A percentile compares a stretch with the other conserved stretches of the same genome.
phyloP scores from a whole-genome alignment of 1,140 invertebrate genomes.

The Phocides pigmalion region DNA sequence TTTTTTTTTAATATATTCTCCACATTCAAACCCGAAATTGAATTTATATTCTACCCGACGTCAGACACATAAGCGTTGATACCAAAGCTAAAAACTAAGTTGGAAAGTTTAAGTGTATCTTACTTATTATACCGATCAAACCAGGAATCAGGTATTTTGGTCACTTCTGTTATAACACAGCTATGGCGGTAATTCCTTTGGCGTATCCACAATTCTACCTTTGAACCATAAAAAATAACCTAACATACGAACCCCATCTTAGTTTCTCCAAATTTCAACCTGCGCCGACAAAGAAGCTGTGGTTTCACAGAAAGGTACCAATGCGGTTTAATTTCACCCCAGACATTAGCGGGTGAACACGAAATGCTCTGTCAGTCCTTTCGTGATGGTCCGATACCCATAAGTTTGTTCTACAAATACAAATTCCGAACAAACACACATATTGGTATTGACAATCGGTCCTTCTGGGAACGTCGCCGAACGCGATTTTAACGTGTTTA shows the following conservation, averaged over 20 bases:
- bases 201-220: no score
- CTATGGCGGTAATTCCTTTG: no score
- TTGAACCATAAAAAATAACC: not conserved
- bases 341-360: slow-evolving; percentile 54
- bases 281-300: slow-evolving; percentile 26
- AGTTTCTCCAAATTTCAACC: not conserved
- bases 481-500: slow-evolving; percentile 60
- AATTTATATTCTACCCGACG: no score
- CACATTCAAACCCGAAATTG: no score
- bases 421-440: slow-evolving; percentile 44
- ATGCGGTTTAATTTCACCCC: slow-evolving; percentile 29
- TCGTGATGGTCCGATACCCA: slow-evolving; percentile 57
- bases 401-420: slow-evolving; percentile 53
- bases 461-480: slow-evolving; percentile 63
- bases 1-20: no score
- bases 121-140: no score
- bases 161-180: no score
- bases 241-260: not conserved
- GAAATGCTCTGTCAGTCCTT: slow-evolving; percentile 39
- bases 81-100: no score
- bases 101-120: no score
- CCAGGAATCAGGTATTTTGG: no score
- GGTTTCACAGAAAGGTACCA: slow-evolving; percentile 40
- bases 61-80: no score
- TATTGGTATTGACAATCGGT: slow-evolving; percentile 56